phyloP scores from a whole-genome alignment of 2,797 vertebrate genomes.

The Muraenolepis orangiensis region DNA sequence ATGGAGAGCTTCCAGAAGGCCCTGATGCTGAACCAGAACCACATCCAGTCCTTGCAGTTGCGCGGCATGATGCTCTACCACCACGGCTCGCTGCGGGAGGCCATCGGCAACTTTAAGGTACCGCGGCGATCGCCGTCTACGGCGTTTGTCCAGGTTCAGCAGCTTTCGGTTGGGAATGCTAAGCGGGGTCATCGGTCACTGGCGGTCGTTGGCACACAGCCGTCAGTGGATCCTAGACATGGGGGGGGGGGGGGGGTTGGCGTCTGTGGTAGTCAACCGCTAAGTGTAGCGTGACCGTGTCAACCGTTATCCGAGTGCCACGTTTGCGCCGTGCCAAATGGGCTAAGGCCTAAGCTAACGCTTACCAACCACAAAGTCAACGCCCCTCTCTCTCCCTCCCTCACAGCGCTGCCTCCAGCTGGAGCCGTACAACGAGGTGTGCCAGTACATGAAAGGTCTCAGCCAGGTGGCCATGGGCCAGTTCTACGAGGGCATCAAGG shows the following conservation, averaged over 20 bases:
- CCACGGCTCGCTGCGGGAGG: conserved; percentile 91
- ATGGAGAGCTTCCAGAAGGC: conserved; percentile 97
- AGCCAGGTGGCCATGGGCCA: conserved; percentile 97
- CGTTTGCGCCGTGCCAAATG: background rate
- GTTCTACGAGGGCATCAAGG: conserved; percentile 98
- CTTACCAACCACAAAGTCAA: background rate
- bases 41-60: conserved; percentile 94
- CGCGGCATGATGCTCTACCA: conserved; percentile 98
- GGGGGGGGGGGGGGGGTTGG: too few species aligned
- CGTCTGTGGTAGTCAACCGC: background rate
- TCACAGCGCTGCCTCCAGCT: conserved; percentile 88
- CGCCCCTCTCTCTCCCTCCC: background rate
- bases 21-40: conserved; percentile 93
- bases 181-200: background rate
- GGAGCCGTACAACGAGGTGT: conserved; percentile 95
- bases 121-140: background rate
- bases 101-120: conserved; percentile 95
- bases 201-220: background rate
- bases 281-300: background rate
- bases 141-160: background rate
- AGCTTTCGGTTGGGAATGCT: background rate
- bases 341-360: background rate
- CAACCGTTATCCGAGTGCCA: background rate
- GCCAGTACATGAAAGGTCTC: conserved; percentile 97
- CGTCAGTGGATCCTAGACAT: background rate